Conservation (phyloP, 2,797 vertebrate genomes). For the Neomorphus geoffroyi region DNA sequence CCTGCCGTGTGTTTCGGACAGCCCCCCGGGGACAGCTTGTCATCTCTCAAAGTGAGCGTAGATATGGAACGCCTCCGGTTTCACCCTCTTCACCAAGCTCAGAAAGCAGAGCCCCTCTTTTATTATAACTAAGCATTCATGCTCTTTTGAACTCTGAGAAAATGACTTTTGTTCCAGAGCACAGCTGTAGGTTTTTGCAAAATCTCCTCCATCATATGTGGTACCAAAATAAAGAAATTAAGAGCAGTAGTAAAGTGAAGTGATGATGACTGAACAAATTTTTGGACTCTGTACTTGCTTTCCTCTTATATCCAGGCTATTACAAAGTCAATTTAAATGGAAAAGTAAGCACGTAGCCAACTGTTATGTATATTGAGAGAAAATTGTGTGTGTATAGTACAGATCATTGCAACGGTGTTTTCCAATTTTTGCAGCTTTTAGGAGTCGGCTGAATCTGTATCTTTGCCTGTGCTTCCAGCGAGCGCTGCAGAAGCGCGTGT, state of each 20-base stretch:
- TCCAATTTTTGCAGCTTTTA: background rate
- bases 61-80: background rate
- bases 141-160: background rate
- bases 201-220: background rate
- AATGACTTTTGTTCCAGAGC: background rate
- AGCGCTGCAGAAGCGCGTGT: background rate
- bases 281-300: background rate
- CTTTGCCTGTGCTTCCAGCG: background rate
- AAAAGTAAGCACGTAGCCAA: background rate
- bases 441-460: background rate
- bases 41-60: background rate
- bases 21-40: background rate
- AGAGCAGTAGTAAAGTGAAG: background rate
- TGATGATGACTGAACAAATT: conserved; percentile 5
- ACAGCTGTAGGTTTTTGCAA: background rate
- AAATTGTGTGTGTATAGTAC: background rate
- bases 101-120: background rate
- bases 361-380: background rate
- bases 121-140: background rate
- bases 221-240: background rate
- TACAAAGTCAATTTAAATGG: conserved; percentile 8
- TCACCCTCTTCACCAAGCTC: background rate
- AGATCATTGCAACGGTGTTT: background rate
- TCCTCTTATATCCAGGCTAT: background rate
- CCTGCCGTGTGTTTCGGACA: background rate